Conservation (phyloP, 2,113 vertebrate species). For the Hippopotamus amphibius region DNA sequence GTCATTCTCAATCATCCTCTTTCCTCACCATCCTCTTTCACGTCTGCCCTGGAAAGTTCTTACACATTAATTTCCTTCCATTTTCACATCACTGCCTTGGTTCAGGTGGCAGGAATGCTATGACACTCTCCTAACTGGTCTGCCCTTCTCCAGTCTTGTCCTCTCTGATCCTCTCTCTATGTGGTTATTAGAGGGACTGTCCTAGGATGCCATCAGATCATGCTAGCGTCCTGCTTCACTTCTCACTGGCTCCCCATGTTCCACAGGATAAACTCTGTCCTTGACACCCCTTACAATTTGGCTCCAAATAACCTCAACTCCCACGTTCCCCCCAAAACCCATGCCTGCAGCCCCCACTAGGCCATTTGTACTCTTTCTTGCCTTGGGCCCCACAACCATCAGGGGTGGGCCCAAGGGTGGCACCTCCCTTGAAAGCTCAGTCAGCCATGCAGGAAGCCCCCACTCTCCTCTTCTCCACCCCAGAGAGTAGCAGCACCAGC, state of each 20-base stretch:
- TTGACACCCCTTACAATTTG: not conserved
- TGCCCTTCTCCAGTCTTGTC: not conserved
- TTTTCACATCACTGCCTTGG: not conserved
- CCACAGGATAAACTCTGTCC: not conserved
- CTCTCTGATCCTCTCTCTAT: not conserved
- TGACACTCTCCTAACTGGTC: not conserved
- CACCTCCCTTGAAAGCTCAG: not conserved
- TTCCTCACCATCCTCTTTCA: accelerated
- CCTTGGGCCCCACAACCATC: not conserved
- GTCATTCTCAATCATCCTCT: not conserved
- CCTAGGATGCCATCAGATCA: not conserved
- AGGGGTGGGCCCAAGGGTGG: not conserved
- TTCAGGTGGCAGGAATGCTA: not conserved
- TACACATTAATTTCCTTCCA: not conserved
- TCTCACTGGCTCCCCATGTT: not conserved
- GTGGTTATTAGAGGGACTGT: not conserved
- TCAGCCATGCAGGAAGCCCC: not conserved
- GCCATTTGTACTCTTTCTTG: not conserved
- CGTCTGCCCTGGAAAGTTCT: not conserved
- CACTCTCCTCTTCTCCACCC: not conserved
- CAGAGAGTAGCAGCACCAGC: not conserved
- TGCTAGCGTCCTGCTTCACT: not conserved
- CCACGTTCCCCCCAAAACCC: too few species aligned
- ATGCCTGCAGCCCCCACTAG: too few species aligned
- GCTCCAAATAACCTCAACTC: not conserved